Conservation (phyloP, 2,113 vertebrate genomes). For the human (Homo sapiens) region DNA sequence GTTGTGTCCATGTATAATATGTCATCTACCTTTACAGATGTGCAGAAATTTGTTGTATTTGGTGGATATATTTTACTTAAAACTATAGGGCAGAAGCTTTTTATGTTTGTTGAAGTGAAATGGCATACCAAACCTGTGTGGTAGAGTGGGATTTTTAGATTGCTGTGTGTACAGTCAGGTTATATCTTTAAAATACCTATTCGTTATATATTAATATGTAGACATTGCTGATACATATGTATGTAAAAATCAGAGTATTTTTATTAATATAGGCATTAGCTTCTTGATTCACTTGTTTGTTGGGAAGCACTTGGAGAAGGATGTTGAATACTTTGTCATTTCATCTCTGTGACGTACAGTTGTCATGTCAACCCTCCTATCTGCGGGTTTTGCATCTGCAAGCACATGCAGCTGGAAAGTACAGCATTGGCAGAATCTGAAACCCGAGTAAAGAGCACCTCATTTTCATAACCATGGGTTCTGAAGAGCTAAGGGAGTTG, state of each 20-base stretch:
- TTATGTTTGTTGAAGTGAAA: not conserved
- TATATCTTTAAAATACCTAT: not conserved
- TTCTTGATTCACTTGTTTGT: not conserved
- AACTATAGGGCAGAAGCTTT: not conserved
- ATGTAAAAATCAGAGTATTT: not conserved
- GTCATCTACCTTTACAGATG: not conserved
- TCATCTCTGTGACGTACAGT: not conserved
- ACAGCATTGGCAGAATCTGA: not conserved
- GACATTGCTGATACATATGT: not conserved
- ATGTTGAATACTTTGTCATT: not conserved
- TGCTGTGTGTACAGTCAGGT: not conserved
- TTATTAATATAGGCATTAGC: not conserved
- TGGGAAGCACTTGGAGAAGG: not conserved
- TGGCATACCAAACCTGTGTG: not conserved
- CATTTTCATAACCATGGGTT: not conserved
- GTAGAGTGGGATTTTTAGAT: not conserved
- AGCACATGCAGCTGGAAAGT: not conserved
- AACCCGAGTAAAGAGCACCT: not conserved
- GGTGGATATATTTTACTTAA: not conserved
- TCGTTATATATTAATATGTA: not conserved
- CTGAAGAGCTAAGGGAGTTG: not conserved
- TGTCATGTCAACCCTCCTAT: not conserved
- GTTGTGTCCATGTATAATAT: not conserved
- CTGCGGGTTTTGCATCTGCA: not conserved
- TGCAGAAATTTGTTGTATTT: not conserved